A percentile compares a stretch with the other conserved stretches of the same genome.
phyloP scores from a whole-genome alignment of 2,797 vertebrate species.

The Vultur gryphus region DNA sequence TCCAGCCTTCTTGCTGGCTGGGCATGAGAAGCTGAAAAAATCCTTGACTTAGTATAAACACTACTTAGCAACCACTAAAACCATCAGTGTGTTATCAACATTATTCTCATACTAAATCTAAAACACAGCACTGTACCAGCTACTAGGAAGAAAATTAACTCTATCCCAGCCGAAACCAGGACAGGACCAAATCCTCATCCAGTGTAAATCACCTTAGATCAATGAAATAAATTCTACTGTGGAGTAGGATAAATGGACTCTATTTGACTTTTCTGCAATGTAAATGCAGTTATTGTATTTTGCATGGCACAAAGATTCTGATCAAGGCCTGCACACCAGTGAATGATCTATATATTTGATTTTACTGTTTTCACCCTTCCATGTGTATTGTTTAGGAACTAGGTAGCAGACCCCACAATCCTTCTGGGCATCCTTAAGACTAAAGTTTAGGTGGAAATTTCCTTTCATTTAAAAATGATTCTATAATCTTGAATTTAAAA shows the following conservation, averaged over 20 bases:
- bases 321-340: neutral
- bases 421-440: neutral
- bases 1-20: no score
- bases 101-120: no score
- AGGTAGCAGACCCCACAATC: neutral
- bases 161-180: no score
- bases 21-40: no score
- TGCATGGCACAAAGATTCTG: neutral
- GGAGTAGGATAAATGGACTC: neutral
- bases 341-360: neutral
- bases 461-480: neutral
- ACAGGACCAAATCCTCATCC: neutral
- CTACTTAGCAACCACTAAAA: no score
- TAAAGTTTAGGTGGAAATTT: neutral
- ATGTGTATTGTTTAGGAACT: neutral
- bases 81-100: no score
- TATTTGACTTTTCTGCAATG: neutral
- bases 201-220: neutral
- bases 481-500: neutral
- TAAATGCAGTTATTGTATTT: neutral
- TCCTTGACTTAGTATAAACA: no score
- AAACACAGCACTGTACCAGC: no score
- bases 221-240: neutral
- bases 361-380: neutral
- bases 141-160: no score